Base-by-base conservation (phyloP, 2,113 vertebrate species). In the Hiodon tergisus region DNA sequence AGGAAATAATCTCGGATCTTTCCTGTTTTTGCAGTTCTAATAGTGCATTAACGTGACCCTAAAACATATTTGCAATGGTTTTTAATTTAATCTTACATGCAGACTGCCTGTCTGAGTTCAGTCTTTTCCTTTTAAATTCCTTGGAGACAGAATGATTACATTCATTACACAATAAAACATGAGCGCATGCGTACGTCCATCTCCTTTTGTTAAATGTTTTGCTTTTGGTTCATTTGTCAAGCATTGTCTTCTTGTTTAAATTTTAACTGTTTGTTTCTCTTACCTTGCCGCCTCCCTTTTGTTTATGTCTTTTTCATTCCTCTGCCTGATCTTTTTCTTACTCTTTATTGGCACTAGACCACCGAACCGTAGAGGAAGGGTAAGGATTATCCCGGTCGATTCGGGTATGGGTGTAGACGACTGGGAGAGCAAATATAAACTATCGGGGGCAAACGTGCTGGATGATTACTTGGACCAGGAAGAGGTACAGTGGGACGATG, bases 381-480 rank as follows among this genome's bases (percentile, higher is more conserved):
- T 94, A 81, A 90, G 88, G 84, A 95, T 95, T 78, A 89, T 95
- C 82, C 93, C 94, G 13, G 91, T 92, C 80, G 91, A 95, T 81
- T 91, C 86, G 51, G 92, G 93, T 79, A 90, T 90, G 91, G 92
- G 92, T 73, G 92, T 90, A 82, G 93, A 96, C 78, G 91, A 95
- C 8, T 93, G 91, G 88, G 92, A 94, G 79, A 87, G 72, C 79
- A 88, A 91, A 83, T 94, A 91, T 81, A 92, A 94, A 81, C 82
- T 91, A 48, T 81, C 90, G 81, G 88, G 93, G 58, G 31, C 47
- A 69, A 91, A 89, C 6, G 77, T 93, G 73, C 85, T 95, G 85
- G 94, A 95, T 74, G 92, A 94, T 59, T 93, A 93, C 83, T 81
- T 97, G 85, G 91, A 94, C 60, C 79, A 89, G 52, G 92, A 84